Evolutionary conservation across 2,888 invertebrate species (phyloP), one percentile per base, ranked within the genome.

Genomic region (Apodemia mormo): DNA sequence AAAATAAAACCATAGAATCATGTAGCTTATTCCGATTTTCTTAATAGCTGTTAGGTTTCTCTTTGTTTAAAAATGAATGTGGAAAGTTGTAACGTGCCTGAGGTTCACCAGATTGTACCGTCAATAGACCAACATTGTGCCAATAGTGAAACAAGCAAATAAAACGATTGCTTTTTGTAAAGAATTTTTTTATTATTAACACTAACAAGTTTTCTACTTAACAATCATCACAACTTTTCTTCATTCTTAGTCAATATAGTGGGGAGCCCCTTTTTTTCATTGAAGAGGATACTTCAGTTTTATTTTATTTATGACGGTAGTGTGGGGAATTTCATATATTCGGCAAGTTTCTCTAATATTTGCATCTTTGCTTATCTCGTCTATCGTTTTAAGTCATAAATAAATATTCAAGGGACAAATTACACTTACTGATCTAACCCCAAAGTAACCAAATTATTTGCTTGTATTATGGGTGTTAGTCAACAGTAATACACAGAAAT

Each of bases 121-220:
- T 68, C 30, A 67, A 68, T 70, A 68, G 71, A 71, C 69, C 69
- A 69, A 66, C 56, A 37, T 71, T 71, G 68, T 40, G 71, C 71
- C 70, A 71, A 71, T 73, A 71, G 73, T 71, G 22, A 58, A 70
- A 73, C 71, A 70, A 73, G 43, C 70, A 71, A 71, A 71, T 70
- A 71, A 70, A 72, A 69, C 1, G 29, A 58, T 58, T 22, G 58
- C 29, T 29, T 30, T 58, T 58, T 30, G 30, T 29, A 10, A 58
- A 58, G 29, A 29, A 45, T 1, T 12, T 12, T 45, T 45, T 45
- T 45, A 45, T 29, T 58, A 9, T 29, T 29, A 29, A 58, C 30
- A 58, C 58, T 7, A 10, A 58, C 0, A 71, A 65, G 14, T 49
- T 30, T 40, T 45, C 12, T 37, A 29, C 40, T 58, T 64, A 66